phyloP scores from a whole-genome alignment of 2,113 vertebrate genomes.

The Dicrurus megarhynchus region DNA sequence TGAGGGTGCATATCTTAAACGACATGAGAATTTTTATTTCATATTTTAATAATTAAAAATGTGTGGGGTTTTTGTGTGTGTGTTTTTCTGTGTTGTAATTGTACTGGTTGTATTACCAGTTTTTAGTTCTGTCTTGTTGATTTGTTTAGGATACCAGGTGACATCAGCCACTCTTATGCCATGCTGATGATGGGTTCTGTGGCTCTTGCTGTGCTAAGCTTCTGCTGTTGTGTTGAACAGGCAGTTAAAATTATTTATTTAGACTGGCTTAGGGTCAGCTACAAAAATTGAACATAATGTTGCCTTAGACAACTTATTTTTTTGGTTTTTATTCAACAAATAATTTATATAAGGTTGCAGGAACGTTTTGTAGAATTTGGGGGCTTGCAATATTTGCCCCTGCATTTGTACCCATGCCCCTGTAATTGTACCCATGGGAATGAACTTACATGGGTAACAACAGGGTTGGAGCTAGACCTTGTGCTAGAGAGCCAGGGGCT shows the following conservation, averaged over 20 bases:
- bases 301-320: not conserved
- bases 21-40: not conserved
- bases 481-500: not conserved
- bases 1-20: not conserved
- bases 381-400: not conserved
- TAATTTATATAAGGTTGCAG: not conserved
- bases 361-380: not conserved
- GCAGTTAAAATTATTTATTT: not conserved
- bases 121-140: not conserved
- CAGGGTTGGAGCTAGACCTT: not conserved
- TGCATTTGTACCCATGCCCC: not conserved
- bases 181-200: not conserved
- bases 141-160: not conserved
- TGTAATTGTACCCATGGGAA: not conserved
- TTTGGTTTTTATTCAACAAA: not conserved
- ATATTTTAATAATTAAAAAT: not conserved
- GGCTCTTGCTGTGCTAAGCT: not conserved
- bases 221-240: not conserved
- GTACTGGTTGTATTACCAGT: not conserved
- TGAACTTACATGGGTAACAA: not conserved
- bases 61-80: fast-evolving
- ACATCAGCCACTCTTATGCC: not conserved
- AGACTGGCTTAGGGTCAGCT: not conserved
- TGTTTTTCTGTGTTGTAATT: not conserved
- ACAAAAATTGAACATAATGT: not conserved